Evolutionary conservation across 2,797 vertebrate species (phyloP), one percentile per base, ranked within the genome.

Genomic region (Gambusia yucatana): DNA sequence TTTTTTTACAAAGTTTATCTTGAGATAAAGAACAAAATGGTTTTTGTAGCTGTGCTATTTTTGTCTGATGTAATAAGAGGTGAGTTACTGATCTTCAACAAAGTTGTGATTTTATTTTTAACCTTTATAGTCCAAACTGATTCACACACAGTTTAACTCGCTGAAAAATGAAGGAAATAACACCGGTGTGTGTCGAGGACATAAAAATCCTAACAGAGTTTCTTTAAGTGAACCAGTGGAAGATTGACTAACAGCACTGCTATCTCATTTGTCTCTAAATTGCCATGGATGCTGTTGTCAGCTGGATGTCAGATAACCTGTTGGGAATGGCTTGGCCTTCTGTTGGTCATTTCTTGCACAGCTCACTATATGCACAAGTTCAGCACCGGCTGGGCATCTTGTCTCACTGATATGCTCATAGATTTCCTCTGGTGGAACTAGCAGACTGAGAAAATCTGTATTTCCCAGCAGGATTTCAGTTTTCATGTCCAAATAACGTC

Each of bases 1-100:
- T 81, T 43, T 11, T 82, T 85, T 79, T 22, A 25, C 33, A 65
- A 52, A 77, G 72, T 59, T 71, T 59, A 25, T 33, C 50, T n/a
- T 59, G 11, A 36, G 20, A 69, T 69, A n/a, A 41, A 74, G 11
- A 44, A 79, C 10, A 57, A 30, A 17, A 57, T 48, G 20, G 39
- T 63, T 16, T 63, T 11, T 52, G 30, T 10, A 48, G 72, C 2
- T 36, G 33, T 73, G 30, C 20, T 73, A 22, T 39, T 22, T 22
- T 43, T 71, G 39, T 78, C 20, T 78, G 4, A 0, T 46, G 22
- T 46, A 46, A 47, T 44, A 41, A 43, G 52, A 50, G 25, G 10
- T 1, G 6, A 44, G 47, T 22, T 22, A 13, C 44, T 46, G 44
- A 5, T 46, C 22, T 72, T 44, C 25, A 71, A 33, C 17, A 72